Evolutionary conservation across 2,113 vertebrate genomes (phyloP).

Genomic region (Dipodomys merriami): DNA sequence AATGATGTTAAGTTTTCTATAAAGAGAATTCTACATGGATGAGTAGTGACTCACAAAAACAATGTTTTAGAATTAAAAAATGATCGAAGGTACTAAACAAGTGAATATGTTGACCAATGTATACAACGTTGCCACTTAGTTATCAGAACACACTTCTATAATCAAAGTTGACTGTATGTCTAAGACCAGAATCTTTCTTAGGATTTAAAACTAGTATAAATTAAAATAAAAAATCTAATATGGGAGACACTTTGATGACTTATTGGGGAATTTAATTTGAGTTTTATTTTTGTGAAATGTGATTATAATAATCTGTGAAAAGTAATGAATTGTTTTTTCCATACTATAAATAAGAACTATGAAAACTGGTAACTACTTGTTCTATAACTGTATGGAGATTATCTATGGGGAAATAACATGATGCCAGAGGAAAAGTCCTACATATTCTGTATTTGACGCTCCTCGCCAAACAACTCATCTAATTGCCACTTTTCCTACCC

Average conservation of each 20-base stretch:
- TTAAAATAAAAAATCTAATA: not conserved
- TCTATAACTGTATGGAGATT: not conserved
- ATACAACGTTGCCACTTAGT: not conserved
- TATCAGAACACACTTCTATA: not conserved
- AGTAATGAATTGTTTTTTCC: not conserved
- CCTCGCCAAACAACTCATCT: not conserved
- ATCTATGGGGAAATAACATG: not conserved
- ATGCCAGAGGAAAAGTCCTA: not conserved
- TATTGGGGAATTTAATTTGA: not conserved
- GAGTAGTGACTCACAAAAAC: not conserved
- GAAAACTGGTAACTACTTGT: not conserved
- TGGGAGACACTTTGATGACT: not conserved
- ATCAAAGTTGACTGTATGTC: not conserved
- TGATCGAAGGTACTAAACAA: not conserved
- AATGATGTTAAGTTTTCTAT: constrained; percentile 39
- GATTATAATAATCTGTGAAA: not conserved
- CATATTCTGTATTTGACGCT: not conserved
- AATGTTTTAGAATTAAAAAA: constrained; percentile 18
- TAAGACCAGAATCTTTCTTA: not conserved
- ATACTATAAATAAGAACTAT: not conserved
- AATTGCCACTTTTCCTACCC: not conserved
- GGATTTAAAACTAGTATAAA: not conserved
- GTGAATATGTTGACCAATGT: not conserved
- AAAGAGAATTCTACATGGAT: not conserved
- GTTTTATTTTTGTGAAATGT: not conserved